Base-by-base conservation (phyloP, 2,113 vertebrate genomes). In the Gymnarchus niloticus region DNA sequence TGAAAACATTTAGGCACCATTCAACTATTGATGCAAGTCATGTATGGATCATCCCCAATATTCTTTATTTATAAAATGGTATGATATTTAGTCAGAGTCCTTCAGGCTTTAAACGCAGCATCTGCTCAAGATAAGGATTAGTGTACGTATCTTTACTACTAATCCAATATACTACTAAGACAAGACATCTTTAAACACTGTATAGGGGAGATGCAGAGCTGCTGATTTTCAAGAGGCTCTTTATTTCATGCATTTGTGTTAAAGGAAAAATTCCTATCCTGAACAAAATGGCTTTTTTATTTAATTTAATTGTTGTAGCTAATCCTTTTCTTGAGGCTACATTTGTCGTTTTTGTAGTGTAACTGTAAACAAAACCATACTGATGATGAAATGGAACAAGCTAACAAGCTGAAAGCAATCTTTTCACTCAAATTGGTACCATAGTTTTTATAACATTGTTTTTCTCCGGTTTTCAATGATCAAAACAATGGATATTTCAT, bases 401-500 rank as follows among this genome's bases (percentile, higher is more conserved):
- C 52, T 7, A 14, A 14, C 52, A 54, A 54, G 33, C 33, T 76
- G 28, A 21, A 76, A 76, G 69, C 17, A 21, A 76, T 76, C 69
- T 14, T 21, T 76, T 46, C 37, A 46, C 28, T 33, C 19, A 78
- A 78, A 48, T 48, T 78, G 21, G 44, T n/a, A 10, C 44, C 23
- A 78, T 41, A 48, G 44, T 41, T 44, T 73, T 78, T 78, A 12
- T 78, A 44, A 78, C n/a, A 78, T 48, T 78, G 76, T 5, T 78
- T 77, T 46, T 77, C 37, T 77, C 19, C 73, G 1, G 21, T 46
- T 12, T 44, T 46, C 73, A 44, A 9, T 77, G 19, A 21, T 33
- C 73, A 77, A 77, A 77, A 77, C 6, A 77, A 78, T 78, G 44
- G 76, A n/a, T n/a, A 48, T 10, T 78, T 48, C 14, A 78, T 78